Conservation (phyloP, 2,888 invertebrate genomes). For the Nebria brevicollis region DNA sequence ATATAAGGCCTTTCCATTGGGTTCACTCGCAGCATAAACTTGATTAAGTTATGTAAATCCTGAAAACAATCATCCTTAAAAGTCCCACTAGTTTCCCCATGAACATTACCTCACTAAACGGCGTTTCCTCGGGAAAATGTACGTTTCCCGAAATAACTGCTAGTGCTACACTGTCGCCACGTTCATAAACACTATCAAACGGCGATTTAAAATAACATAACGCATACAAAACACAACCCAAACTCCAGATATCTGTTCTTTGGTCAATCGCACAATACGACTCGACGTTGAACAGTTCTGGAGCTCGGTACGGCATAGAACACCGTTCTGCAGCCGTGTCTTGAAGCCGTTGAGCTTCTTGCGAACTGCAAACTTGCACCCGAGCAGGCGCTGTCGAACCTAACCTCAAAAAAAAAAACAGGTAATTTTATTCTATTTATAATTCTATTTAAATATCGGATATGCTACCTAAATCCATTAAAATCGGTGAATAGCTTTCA, state of each 20-base stretch:
- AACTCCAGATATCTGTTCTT: slow-evolving; percentile 88
- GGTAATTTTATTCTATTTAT: neutral
- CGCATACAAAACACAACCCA: slow-evolving; percentile 87
- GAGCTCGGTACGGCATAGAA: slow-evolving; percentile 89
- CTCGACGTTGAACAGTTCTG: slow-evolving; percentile 88
- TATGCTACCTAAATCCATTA: slow-evolving; percentile 80
- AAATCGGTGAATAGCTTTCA: slow-evolving; percentile 75
- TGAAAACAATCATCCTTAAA: slow-evolving; percentile 59
- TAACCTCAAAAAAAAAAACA: slow-evolving; percentile 51
- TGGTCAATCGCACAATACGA: slow-evolving; percentile 83
- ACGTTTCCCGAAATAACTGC: slow-evolving; percentile 83
- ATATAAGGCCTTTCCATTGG: slow-evolving; percentile 81
- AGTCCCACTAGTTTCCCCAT: neutral
- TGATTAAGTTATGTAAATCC: slow-evolving; percentile 76
- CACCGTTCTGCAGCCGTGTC: slow-evolving; percentile 86
- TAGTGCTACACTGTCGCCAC: slow-evolving; percentile 87
- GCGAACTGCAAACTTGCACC: slow-evolving; percentile 72
- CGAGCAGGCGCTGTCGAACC: slow-evolving; percentile 75
- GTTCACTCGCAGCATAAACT: slow-evolving; percentile 78
- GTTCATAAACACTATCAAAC: slow-evolving; percentile 83
- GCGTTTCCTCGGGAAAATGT: slow-evolving; percentile 74
- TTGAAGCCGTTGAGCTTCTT: slow-evolving; percentile 76
- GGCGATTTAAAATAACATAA: slow-evolving; percentile 87
- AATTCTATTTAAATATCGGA: neutral
- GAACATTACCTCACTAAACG: slow-evolving; percentile 68